Percentiles rank a stretch among this genome's conserved stretches.
These are phyloP conservation scores for Phoxinus phoxinus DNA, from an alignment of 2,113 vertebrate genomes.

Conservation along the genomic window DNA sequence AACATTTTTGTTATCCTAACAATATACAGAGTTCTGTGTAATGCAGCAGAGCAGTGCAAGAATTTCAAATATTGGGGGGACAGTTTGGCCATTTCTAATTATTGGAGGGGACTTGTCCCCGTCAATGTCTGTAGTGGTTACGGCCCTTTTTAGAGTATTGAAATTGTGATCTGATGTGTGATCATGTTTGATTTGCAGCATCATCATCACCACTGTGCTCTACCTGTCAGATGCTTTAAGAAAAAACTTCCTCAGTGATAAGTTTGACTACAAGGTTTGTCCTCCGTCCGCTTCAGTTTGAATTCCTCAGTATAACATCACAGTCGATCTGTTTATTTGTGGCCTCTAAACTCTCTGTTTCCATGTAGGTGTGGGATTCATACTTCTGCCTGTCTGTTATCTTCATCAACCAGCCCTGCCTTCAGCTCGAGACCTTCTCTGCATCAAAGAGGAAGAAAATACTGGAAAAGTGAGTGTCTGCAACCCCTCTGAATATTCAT, in stretches of 20 bases:
- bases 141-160: neutral
- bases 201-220: constrained; percentile 97
- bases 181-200: constrained; percentile 73
- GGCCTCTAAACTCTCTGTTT: neutral
- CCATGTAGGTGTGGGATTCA: constrained; percentile 93
- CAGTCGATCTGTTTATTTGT: neutral
- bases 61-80: too few species aligned
- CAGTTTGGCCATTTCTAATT: too few species aligned
- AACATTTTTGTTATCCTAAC: too few species aligned
- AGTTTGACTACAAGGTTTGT: constrained; percentile 94
- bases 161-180: neutral
- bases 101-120: too few species aligned
- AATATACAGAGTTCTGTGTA: too few species aligned
- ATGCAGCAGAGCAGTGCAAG: too few species aligned
- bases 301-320: neutral
- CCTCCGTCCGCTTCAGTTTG: neutral
- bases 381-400: constrained; percentile 98
- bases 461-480: constrained; percentile 90
- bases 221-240: constrained; percentile 97
- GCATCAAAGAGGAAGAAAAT: constrained; percentile 97
- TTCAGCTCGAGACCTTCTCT: constrained; percentile 96
- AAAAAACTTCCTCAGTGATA: constrained; percentile 96
- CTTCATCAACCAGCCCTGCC: constrained; percentile 98
- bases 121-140: too few species aligned
- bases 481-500: neutral